Base-by-base conservation (phyloP, 2,888 invertebrate genomes). In the Aphidius colemani region DNA sequence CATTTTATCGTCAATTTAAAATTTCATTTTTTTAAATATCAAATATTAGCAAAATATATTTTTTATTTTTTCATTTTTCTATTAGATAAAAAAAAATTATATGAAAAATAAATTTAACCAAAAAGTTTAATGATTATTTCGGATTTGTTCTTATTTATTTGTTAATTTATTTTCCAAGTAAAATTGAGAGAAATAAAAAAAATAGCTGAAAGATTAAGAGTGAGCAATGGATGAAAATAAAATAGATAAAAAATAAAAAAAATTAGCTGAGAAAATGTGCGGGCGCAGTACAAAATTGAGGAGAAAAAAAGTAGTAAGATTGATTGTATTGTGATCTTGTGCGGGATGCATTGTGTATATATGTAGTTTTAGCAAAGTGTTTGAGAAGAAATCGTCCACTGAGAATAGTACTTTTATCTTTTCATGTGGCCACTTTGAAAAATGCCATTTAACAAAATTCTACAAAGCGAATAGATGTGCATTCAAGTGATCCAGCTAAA, bases 311-410 rank as follows among this genome's bases (percentile, higher is more conserved):
- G 61, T 18, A 63, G 46, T 64, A 74, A 74, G 75, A 75, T 75
- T 74, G 75, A 75, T 75, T 71, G 70, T 71, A 64, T 71, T 65
- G 72, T 30, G 30, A 30, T 30, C 2, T 30, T 30, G 13, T 18
- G 13, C 13, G 13, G 13, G 13, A 18, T 18, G 30, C 30, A 30
- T 30, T 30, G 2, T 1, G 13, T 18, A 18, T 18, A 18, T 18
- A 18, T 18, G 1, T 30, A 30, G 30, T 30, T 30, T 4, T 30
- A 30, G 30, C 5, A 30, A 30, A 30, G 30, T 30, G 30, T 30
- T 30, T 30, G 65, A 66, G 64, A 53, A 46, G 51, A 59, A 51
- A 59, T 61, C 58, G 53, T 61, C 51, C 55, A 44, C 13, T n/a
- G 9, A 30, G 10, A 57, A 45, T 57, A 45, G 44, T 45, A 44